These are phyloP conservation scores for Eumeta japonica DNA, from an alignment of 1,140 invertebrate species.

Conservation along the genomic window DNA sequence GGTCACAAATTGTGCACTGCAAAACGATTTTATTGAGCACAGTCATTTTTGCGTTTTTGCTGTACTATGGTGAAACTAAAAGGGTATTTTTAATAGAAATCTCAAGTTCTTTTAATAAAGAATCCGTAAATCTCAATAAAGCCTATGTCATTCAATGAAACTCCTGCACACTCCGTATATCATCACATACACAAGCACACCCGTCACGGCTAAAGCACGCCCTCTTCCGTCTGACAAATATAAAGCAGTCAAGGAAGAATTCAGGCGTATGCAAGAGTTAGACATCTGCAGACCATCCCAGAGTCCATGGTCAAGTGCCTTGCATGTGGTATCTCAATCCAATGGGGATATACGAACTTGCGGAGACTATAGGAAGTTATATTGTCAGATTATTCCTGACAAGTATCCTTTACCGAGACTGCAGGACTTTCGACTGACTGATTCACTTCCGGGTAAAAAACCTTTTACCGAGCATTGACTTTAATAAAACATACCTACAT, in stretches of 20 bases:
- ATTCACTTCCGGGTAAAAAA: no score
- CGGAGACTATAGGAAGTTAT: neutral
- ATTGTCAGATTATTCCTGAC: neutral
- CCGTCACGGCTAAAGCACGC: neutral
- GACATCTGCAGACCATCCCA: slow-evolving; percentile 1
- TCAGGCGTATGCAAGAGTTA: neutral
- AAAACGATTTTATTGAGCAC: no score
- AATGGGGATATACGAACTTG: neutral
- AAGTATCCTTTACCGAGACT: neutral
- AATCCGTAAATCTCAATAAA: no score
- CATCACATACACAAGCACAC: slow-evolving; percentile 2
- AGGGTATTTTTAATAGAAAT: no score
- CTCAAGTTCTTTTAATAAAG: no score
- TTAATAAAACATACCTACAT: no score
- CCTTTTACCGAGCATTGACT: no score
- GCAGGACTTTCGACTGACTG: no score
- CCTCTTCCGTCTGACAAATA: neutral
- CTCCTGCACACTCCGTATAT: neutral
- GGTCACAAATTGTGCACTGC: no score
- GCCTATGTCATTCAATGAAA: neutral
- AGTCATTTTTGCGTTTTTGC: no score
- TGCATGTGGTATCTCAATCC: no score
- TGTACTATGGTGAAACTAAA: no score
- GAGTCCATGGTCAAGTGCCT: neutral
- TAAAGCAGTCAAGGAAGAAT: neutral